Base-by-base conservation (phyloP, 2,113 vertebrate species). In the Chamaea fasciata region DNA sequence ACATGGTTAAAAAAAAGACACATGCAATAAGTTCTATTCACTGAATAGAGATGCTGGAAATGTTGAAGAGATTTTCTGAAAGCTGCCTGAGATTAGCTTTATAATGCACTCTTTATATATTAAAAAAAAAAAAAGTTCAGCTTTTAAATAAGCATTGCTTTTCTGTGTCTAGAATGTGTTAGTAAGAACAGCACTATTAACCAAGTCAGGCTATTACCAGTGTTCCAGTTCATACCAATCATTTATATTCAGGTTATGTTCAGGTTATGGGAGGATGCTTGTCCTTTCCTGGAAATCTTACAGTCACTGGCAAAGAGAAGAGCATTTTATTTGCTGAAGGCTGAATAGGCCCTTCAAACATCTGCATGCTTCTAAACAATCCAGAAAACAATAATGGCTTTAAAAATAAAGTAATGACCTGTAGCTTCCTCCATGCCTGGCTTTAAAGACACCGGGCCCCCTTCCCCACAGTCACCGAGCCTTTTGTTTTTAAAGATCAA, bases 331-430 rank as follows among this genome's bases (percentile, higher is more conserved):
- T 89, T 84, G 23, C 69, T 91, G 37, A 89, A 81, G 69, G 50
- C 52, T 71, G 44, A 91, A 47, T 26, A 75, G 52, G 15, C 60
- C 39, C 47, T 96, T 87, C 69, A 71, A 92, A 78, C 56, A 87
- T 63, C 56, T 87, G 60, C 30, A 67, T 44, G 31, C 49, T 78
- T 69, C 84, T 82, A 89, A 92, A 80, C 26, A 92, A 44, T 39
- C 33, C 77, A 89, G 69, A 67, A 94, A 94, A 77, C 70, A 93
- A 76, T 39, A 89, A 87, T 76, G n/a, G 22, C 59, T 83, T 19
- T 69, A 89, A 95, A 95, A 92, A 85, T 26, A 80, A 62, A 76
- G 62, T 62, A 88, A 89, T 89, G 71, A 90, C 68, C 68, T 92
- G 63, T 77, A 90, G 71, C 59, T 53, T 86, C 76, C 91, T 90